Evolutionary conservation across 2,888 invertebrate species (phyloP).

Genomic region (Molanna angustata): DNA sequence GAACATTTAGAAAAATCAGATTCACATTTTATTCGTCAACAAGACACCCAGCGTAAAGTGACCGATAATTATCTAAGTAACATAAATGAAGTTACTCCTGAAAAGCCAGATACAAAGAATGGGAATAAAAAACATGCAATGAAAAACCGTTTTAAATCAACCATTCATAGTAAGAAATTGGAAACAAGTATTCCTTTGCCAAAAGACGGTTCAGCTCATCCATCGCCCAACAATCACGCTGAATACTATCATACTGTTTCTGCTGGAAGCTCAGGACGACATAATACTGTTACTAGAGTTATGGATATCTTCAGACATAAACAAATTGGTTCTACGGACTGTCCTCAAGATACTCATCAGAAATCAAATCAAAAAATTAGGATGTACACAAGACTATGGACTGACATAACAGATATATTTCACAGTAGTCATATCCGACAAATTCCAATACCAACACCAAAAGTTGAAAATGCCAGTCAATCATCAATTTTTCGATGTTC

Average conservation of each 20-base stretch:
- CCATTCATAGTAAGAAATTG: constrained; percentile 1
- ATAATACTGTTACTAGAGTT: constrained; percentile 20
- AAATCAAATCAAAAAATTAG: neutral
- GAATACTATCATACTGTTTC: constrained; percentile 24
- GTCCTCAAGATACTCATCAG: neutral
- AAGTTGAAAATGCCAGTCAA: constrained; percentile 6
- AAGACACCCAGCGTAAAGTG: too few relatives aligned
- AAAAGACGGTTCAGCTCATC: constrained; percentile 25
- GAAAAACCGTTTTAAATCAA: constrained; percentile 4
- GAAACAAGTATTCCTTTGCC: neutral
- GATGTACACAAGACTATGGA: constrained; percentile 6
- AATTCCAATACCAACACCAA: constrained; percentile 10
- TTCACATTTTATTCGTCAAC: too few relatives aligned
- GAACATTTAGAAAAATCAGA: too few relatives aligned
- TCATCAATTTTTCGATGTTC: constrained; percentile 15
- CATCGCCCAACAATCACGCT: constrained; percentile 14
- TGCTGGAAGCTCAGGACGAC: constrained; percentile 13
- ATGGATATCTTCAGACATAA: constrained; percentile 24
- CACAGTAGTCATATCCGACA: constrained; percentile 1
- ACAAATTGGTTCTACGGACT: neutral
- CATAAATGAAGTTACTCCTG: too few relatives aligned
- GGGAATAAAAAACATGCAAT: neutral
- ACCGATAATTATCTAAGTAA: too few relatives aligned
- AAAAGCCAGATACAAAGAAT: neutral
- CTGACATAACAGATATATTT: constrained; percentile 12